phyloP scores from a whole-genome alignment of 2,113 vertebrate genomes.

The Chamaea fasciata region DNA sequence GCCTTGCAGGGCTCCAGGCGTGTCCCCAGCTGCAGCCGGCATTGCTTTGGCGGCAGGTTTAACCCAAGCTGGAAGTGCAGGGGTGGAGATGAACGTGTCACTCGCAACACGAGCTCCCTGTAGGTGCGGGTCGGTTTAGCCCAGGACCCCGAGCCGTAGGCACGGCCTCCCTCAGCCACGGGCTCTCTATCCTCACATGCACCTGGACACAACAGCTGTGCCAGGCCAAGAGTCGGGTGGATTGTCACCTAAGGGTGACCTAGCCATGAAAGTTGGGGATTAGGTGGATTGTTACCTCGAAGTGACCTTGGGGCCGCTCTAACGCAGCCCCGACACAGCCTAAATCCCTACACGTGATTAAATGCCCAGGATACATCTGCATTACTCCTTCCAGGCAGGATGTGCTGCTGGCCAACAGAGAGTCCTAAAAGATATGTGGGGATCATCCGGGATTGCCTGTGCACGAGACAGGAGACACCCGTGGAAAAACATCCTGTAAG shows the following conservation, averaged over 20 bases:
- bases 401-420: neutral
- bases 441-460: neutral
- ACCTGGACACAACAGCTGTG: neutral
- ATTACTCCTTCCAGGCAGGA: neutral
- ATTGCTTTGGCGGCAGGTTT: neutral
- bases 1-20: neutral
- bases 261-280: neutral
- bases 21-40: neutral
- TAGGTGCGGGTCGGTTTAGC: neutral
- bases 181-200: neutral
- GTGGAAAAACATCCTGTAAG: neutral
- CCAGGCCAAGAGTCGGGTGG: neutral
- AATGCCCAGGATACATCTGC: neutral
- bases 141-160: neutral
- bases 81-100: rapidly evolving
- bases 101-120: rapidly evolving
- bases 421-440: too few relatives aligned
- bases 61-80: neutral
- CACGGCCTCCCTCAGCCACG: neutral
- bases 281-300: neutral
- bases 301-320: neutral
- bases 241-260: neutral
- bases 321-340: neutral
- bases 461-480: neutral
- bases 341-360: neutral